These are phyloP conservation scores for Paradisaea rubra DNA, from an alignment of 2,113 vertebrate genomes.

Conservation along the genomic window DNA sequence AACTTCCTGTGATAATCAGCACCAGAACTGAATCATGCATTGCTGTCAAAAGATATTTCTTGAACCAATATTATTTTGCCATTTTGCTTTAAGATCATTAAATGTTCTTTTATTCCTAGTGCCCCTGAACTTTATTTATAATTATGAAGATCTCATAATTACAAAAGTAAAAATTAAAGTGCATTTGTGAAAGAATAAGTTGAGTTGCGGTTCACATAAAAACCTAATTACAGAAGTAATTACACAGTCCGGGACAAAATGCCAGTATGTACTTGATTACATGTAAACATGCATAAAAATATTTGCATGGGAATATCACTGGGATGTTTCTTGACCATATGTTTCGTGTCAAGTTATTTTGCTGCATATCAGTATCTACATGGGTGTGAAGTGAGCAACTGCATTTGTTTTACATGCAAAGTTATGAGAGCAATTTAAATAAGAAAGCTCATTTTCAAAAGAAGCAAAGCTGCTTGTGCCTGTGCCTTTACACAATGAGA, in stretches of 20 bases:
- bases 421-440: neutral
- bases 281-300: neutral
- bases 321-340: neutral
- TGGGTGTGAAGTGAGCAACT: neutral
- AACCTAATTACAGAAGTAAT: neutral
- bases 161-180: neutral
- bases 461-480: neutral
- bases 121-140: neutral
- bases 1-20: conserved; percentile 16
- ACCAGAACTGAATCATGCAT: neutral
- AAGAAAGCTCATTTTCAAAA: neutral
- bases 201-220: neutral
- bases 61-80: neutral
- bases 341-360: neutral
- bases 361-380: neutral
- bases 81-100: neutral
- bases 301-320: neutral
- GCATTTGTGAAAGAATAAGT: neutral
- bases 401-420: neutral
- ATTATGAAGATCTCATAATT: neutral
- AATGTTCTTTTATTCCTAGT: neutral
- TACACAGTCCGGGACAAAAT: neutral
- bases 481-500: neutral
- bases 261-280: neutral
- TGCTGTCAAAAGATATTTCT: neutral